Conservation (phyloP, 2,113 vertebrate species). For the Ctenodactylus gundi region DNA sequence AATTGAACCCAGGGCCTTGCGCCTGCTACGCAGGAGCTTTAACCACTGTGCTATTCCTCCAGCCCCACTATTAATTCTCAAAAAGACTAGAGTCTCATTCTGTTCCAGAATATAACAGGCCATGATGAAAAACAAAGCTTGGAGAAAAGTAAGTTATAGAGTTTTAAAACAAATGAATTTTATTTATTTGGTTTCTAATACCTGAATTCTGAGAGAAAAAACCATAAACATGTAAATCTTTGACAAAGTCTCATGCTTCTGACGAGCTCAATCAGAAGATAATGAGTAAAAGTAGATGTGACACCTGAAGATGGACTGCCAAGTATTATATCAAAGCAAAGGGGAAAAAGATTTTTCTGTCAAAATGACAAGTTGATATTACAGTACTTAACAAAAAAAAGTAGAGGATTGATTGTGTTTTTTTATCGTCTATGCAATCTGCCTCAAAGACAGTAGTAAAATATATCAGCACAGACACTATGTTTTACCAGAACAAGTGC, state of each 20-base stretch:
- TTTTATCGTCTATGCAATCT: background rate
- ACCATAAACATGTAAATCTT: background rate
- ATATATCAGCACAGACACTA: background rate
- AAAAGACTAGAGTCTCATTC: background rate
- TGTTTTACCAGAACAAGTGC: background rate
- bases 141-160: background rate
- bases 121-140: background rate
- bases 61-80: background rate
- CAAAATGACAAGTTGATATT: background rate
- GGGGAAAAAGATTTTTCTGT: background rate
- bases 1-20: too few relatives aligned
- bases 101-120: background rate
- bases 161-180: background rate
- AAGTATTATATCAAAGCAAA: background rate
- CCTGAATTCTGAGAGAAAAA: background rate
- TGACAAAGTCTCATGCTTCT: background rate
- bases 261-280: background rate
- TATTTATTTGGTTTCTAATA: background rate
- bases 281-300: background rate
- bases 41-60: too few relatives aligned
- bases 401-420: background rate
- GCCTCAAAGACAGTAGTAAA: too few relatives aligned
- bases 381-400: background rate
- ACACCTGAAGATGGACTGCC: background rate
- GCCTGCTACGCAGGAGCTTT: too few relatives aligned